Base-by-base conservation (phyloP, 1,140 invertebrate species). In the Leptinotarsa undecemlineata region DNA sequence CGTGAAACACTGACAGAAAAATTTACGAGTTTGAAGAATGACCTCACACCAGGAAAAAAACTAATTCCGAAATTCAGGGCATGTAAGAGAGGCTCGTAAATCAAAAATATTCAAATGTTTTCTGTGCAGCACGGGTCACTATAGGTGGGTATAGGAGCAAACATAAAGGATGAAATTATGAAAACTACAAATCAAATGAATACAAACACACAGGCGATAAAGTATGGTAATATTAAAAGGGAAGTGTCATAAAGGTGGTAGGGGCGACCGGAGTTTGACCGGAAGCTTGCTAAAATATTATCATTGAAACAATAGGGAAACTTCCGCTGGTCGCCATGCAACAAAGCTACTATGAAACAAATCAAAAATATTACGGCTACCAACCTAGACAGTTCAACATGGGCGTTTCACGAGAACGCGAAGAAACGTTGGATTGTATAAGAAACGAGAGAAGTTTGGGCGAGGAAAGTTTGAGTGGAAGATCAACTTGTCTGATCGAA, bases 301-400 rank as follows among this genome's bases (percentile, higher is more conserved):
- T 78, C 74, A 74, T 66, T 62, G 72, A 76, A 77, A 78, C 77
- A 78, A 78, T 78, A 74, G 77, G 74, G 74, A 51, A 64, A 68
- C 72, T 71, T 78, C 77, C 77, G 76, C 33, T 48, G 74, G 61
- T 63, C 61, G 74, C 68, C 74, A 75, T 75, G 68, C 66, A 75
- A 74, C 72, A 78, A 78, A 68, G 77, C 74, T 76, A 73, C 77
- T 75, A 78, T 78, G 74, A 76, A 78, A 78, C 74, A 75, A 76
- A 78, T 78, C 74, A 78, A 75, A 78, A 78, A 78, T 78, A 76
- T 75, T 72, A 69, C 64, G n/a, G 48, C 48, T 19, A 19, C 23
- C 63, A 71, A 74, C 60, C 67, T 21, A 42, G 33, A 20, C 48
- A 67, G 47, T 68, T 26, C 48, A n/a, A 70, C 68, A 70, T 57